Evolutionary conservation across 2,888 invertebrate genomes (phyloP), one percentile per base, ranked within the genome.

Genomic region (Tipula unca): DNA sequence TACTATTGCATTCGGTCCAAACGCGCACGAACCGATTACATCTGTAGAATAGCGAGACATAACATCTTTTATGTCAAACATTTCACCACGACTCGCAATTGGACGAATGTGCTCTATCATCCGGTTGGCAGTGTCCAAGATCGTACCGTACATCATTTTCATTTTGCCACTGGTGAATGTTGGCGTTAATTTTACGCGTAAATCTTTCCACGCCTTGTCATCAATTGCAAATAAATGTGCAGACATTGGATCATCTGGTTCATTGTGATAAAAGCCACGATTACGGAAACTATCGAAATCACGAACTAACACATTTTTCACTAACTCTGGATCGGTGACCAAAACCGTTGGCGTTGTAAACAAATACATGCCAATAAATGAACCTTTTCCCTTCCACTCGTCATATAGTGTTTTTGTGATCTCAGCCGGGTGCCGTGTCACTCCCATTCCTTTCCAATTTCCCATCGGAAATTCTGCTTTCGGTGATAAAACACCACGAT

Each of bases 161-260:
- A 32, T 32, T 32, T 32, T 32, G 6, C 91, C 92, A 0, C 91
- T 90, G 0, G 91, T 91, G 85, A 92, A 92, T 0, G 91, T 91
- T 0, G 92, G 91, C 0, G 91, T 90, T 32, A 92, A 86, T 85
- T 91, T 91, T 0, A 89, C 88, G 10, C 92, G 88, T 54, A 92
- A 87, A n/a, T 89, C 88, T 84, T 90, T 91, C 92, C 92, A 92
- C 84, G 90, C 89, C 1, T 89, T 88, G 1, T 91, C 92, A 1
- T 89, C 89, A 32, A 91, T 85, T n/a, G 87, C 1, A 91, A 32
- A 32, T 32, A 32, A 32, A 32, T 32, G 32, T 6, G 32, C 32
- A 32, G 32, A 32, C 1, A 32, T 42, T 0, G 91, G 91, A 87
- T 91, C 90, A 25, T 88, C 88, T 10, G 88, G 86, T 10, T 89